phyloP scores from a whole-genome alignment of 2,113 vertebrate genomes.

The Myiopsitta monachus region DNA sequence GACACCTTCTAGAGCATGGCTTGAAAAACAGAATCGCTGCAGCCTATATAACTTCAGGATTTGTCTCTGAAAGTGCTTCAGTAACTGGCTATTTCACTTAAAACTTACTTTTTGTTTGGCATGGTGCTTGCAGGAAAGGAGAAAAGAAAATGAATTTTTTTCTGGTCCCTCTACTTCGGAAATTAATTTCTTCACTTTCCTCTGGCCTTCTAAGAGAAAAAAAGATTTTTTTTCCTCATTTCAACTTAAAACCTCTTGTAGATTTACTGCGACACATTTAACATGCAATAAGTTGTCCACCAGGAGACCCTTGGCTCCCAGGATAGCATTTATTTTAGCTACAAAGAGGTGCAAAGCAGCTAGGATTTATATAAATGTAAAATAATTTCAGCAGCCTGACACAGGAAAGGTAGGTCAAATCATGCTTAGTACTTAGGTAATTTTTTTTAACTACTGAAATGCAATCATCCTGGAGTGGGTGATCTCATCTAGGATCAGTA shows the following conservation, averaged over 20 bases:
- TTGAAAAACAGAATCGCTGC: slow-evolving; percentile 24
- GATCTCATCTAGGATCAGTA: slow-evolving; percentile 64
- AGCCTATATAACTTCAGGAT: slow-evolving; percentile 22
- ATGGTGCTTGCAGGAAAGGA: not conserved
- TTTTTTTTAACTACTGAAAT: slow-evolving; percentile 66
- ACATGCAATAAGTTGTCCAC: slow-evolving; percentile 47
- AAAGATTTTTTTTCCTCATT: not conserved
- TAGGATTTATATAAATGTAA: slow-evolving; percentile 32
- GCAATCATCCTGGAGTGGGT: slow-evolving; percentile 40
- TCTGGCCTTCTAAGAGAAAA: not conserved
- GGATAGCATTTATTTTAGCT: slow-evolving; percentile 10
- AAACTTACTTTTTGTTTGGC: not conserved
- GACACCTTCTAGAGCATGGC: not conserved
- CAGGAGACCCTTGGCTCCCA: slow-evolving; percentile 33
- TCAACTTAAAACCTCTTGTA: slow-evolving; percentile 9
- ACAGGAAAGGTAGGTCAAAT: slow-evolving; percentile 48
- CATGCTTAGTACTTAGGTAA: slow-evolving; percentile 54
- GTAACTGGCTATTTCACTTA: slow-evolving; percentile 1
- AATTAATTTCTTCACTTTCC: slow-evolving; percentile 24
- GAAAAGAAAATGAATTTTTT: not conserved
- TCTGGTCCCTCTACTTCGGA: not conserved
- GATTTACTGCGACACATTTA: slow-evolving; percentile 28
- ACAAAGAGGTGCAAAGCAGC: not conserved
- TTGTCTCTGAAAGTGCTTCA: slow-evolving; percentile 22
- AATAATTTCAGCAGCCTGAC: slow-evolving; percentile 51